Evolutionary conservation across 2,888 invertebrate species (phyloP), one percentile per base, ranked within the genome.

Genomic region (Cheilosia soror): DNA sequence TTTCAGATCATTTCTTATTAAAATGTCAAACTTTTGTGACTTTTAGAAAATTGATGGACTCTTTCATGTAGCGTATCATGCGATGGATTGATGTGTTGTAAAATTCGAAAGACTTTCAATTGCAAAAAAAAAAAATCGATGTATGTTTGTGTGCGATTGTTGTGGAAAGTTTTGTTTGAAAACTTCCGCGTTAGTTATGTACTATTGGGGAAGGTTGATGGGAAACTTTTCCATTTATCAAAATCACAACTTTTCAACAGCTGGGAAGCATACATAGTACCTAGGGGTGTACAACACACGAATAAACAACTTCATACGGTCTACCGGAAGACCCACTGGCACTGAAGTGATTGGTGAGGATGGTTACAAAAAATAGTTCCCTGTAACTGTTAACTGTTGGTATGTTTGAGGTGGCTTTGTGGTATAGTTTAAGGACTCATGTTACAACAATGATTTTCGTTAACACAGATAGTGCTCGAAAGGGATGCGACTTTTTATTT

Each of bases 1-100:
- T 47, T 77, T 31, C 33, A 29, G 13, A 66, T 63, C 37, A 77
- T 72, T 82, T 68, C 44, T 20, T 66, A 77, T 72, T n/a, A 82
- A 72, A 66, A 78, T 42, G 77, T 82, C 77, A 66, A 82, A 82
- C 57, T 72, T 78, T 63, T 3, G 20, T 9, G 57, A 37, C 49
- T 44, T 20, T 69, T 15, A 27, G 42, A 27, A 60, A 77, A 82
- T 77, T 77, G 53, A 77, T 82, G 77, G 60, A 49, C 53, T 53
- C 55, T 2, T 20, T 15, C 4, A 20, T 15, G n/a, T 25, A 15
- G 13, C n/a, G 13, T n/a, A 49, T 58, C 13, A 25, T 9, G 33
- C 15, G 13, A 47, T 9, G 25, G 63, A 81, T 76, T 60, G 76
- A 68, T 75, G 42, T 75, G 53, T 60, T 47, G 13, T 25, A 62